A percentile compares a stretch with the other conserved stretches of the same genome.
Conservation (phyloP, 2,888 invertebrate genomes). For the Oxyteleia sp. region DNA sequence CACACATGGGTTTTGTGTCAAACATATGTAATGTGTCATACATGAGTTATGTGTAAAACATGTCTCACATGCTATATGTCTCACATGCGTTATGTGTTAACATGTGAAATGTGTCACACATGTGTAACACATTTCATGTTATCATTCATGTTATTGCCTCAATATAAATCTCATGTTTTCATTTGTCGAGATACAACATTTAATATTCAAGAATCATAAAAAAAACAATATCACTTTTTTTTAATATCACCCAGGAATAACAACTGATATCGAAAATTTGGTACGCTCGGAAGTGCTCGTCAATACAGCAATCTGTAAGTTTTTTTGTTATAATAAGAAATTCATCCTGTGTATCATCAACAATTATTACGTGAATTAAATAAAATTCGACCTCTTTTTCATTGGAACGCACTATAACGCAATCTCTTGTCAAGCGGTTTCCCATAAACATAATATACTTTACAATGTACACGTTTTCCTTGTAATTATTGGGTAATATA, state of each 20-base stretch:
- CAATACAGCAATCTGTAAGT: slow-evolving; percentile 1
- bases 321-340: slow-evolving; percentile 9
- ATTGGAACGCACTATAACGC: slow-evolving; percentile 1
- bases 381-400: slow-evolving; percentile 13
- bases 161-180: too few relatives aligned
- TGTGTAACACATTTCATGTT: too few relatives aligned
- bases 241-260: slow-evolving; percentile 7
- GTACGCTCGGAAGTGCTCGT: slow-evolving; percentile 6
- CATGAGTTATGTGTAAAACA: too few relatives aligned
- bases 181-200: too few relatives aligned
- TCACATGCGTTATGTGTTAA: too few relatives aligned
- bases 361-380: slow-evolving; percentile 8
- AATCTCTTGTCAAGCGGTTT: background rate
- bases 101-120: too few relatives aligned
- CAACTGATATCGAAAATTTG: background rate
- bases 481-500: background rate
- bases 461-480: background rate
- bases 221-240: background rate
- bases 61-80: too few relatives aligned
- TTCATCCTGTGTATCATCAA: background rate
- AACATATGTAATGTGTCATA: too few relatives aligned
- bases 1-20: too few relatives aligned
- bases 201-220: too few relatives aligned
- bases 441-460: slow-evolving; percentile 6
- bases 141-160: too few relatives aligned